phyloP scores from a whole-genome alignment of 1,140 invertebrate species.

The Drosophila simulans region DNA sequence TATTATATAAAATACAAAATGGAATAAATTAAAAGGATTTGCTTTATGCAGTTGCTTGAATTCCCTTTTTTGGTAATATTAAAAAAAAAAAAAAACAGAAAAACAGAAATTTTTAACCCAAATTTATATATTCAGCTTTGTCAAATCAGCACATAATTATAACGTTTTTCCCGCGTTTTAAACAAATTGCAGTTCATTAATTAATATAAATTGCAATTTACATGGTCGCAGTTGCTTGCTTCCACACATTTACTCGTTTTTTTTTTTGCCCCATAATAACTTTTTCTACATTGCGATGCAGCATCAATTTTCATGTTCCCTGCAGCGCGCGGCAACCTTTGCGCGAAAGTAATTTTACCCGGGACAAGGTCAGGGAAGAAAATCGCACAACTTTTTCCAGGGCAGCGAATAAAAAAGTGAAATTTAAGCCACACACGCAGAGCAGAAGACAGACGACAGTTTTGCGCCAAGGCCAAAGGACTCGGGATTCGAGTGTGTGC shows the following conservation, averaged over 20 bases:
- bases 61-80: no score
- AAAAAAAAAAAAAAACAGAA: no score
- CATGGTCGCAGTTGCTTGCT: neutral
- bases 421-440: conserved; percentile 68
- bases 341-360: conserved; percentile 43
- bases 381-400: conserved; percentile 58
- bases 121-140: no score
- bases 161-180: neutral
- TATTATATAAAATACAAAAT: conserved; percentile 12
- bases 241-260: neutral
- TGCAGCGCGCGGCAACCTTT: conserved; percentile 32
- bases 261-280: neutral
- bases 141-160: no score
- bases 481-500: conserved; percentile 34
- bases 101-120: no score
- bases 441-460: conserved; percentile 63
- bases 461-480: conserved; percentile 64
- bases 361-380: conserved; percentile 30
- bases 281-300: conserved; percentile 20
- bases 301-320: conserved; percentile 23
- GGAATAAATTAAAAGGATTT: neutral
- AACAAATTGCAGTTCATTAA: no score
- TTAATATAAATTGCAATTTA: no score
- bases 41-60: no score
- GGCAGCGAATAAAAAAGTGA: conserved; percentile 60